Base-by-base conservation (phyloP, 2,888 invertebrate genomes). In the Drosophila prolongata region DNA sequence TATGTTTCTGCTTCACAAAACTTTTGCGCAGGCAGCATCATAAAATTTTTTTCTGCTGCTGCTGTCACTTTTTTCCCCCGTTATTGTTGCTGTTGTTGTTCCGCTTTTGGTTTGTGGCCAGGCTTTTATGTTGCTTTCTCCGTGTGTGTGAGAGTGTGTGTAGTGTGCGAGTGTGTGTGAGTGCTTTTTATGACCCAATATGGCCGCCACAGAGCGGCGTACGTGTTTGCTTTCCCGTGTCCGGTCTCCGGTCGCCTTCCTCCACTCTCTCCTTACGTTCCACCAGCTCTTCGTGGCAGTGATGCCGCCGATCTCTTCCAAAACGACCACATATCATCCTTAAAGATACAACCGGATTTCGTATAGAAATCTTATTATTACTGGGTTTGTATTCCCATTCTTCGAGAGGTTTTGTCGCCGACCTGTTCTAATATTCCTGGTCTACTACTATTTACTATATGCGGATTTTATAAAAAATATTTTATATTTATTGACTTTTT, bases 161-260 rank as follows among this genome's bases (percentile, higher is more conserved):
- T 40, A 43, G 54, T 58, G 61, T 55, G 50, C 61, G 57, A 54
- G 53, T 50, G 59, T 75, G 65, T 76, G 76, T 80, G 74, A 64
- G 56, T 89, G 76, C 84, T 80, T 84, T 84, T 84, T 84, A 88
- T 83, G 87, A 76, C 89, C 89, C 89, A 87, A 84, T 87, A 89
- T 84, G 89, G 89, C 80, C 78, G 89, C 84, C 89, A 78, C 68
- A 83, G 76, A 74, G 75, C 74, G 64, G 52, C 68, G 88, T 75
- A 88, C 80, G 89, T 83, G 82, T 85, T 68, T 69, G 61, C 65
- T 44, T 64, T 49, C 56, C 72, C 47, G 55, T 61, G 65, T 65
- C 72, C 53, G 49, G 68, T 68, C 46, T 54, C 67, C 65, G 53
- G 65, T 52, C 61, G 44, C 35, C 50, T 50, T 46, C 38, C 64